These are phyloP conservation scores for Pagetopsis macropterus DNA, from an alignment of 2,797 vertebrate genomes.

Conservation along the genomic window DNA sequence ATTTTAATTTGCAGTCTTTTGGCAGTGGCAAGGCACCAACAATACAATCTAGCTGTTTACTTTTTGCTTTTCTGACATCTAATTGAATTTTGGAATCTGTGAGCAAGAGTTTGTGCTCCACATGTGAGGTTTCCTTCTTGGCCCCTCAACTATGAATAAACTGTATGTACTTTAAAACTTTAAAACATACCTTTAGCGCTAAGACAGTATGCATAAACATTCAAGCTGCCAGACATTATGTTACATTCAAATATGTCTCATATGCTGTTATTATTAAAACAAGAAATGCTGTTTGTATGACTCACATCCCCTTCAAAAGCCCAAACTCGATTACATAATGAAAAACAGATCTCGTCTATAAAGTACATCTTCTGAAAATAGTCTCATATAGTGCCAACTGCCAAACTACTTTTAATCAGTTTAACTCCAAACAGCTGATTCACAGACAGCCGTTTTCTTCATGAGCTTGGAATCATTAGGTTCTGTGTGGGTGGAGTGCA, in stretches of 20 bases:
- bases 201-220: conserved; percentile 18
- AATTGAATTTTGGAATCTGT: conserved; percentile 25
- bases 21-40: conserved; percentile 12
- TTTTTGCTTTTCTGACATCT: conserved; percentile 10
- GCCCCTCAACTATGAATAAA: conserved; percentile 4
- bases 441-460: conserved; percentile 37
- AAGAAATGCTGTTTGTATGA: conserved; percentile 26
- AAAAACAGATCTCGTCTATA: conserved; percentile 31
- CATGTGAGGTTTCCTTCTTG: conserved; percentile 22
- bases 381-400: conserved; percentile 11
- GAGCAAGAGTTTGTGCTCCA: conserved; percentile 15
- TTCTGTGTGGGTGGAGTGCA: conserved; percentile 42
- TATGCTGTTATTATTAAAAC: conserved; percentile 41
- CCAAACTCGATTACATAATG: conserved; percentile 43
- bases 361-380: conserved; percentile 24
- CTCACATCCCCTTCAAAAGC: conserved; percentile 33
- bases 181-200: conserved; percentile 29
- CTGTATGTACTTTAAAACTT: conserved; percentile 9
- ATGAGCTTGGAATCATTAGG: conserved; percentile 32
- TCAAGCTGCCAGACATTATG: conserved; percentile 8
- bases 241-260: conserved; percentile 18
- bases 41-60: conserved; percentile 18
- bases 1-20: conserved; percentile 7
- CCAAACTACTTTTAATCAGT: conserved; percentile 39
- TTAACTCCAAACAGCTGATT: conserved; percentile 45